Evolutionary conservation across 2,888 invertebrate species (phyloP), one percentile per base, ranked within the genome.

Genomic region (Drosophila infuscata): DNA sequence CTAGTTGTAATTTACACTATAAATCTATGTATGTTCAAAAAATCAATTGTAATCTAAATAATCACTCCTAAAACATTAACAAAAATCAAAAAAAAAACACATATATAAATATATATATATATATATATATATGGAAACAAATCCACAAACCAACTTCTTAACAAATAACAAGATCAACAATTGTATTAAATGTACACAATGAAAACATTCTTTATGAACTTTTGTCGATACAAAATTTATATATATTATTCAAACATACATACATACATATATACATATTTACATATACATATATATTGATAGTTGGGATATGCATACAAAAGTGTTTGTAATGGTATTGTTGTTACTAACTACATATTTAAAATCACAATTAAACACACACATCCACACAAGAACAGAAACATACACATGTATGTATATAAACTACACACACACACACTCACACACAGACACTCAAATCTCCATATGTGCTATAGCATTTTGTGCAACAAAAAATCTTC

Each of bases 381-480:
- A 63, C 48, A 60, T 63, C 62, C 67, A 48, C 38, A 67, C 38
- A 68, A 57, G 63, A 57, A 43, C 69, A 53, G 61, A 73, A 61
- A 72, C 33, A 67, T 56, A 59, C 69, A 76, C 63, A 43, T 20
- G 11, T 43, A 20, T 43, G 43, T 43, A 20, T 43, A 17, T 38
- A 38, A 17, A 38, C 38, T 41, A 63, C 46, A 59, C 53, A 65
- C 52, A 65, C 52, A 59, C 51, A 59, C 52, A 65, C 52, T 56
- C 51, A 59, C 68, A 64, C 63, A 46, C 51, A 66, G 46, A 46
- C 46, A 46, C 46, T 46, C 46, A 81, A 74, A 77, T 84, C 86
- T 88, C 86, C 86, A 88, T 77, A 83, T 81, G 86, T 88, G 88
- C 88, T 88, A 84, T 84, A 88, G 70, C 75, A 75, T 66, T 77